Evolutionary conservation across 2,797 vertebrate species (phyloP).

Genomic region (Channa striata): DNA sequence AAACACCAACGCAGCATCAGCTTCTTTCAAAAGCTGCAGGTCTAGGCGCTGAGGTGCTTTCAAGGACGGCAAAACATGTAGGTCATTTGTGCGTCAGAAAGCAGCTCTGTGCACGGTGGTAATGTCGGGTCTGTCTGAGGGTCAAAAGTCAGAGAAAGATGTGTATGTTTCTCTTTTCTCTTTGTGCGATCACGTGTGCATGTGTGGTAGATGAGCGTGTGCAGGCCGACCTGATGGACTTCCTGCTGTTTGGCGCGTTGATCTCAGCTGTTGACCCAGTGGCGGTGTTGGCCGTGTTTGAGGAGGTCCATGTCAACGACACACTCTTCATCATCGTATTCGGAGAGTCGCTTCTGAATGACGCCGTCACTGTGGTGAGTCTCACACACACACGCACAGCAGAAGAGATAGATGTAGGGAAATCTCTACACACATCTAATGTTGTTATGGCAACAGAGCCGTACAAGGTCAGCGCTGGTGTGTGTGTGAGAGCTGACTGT

Average conservation of each 20-base stretch:
- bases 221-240: conserved; percentile 93
- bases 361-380: conserved; percentile 95
- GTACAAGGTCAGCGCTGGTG: conserved; percentile 16
- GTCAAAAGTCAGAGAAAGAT: no score
- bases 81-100: no score
- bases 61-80: no score
- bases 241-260: conserved; percentile 93
- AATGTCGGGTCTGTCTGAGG: no score
- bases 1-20: no score
- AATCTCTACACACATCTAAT: background rate
- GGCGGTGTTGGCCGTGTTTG: conserved; percentile 94
- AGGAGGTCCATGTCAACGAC: conserved; percentile 96
- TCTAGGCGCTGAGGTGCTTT: no score
- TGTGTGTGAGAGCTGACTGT: background rate
- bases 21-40: no score
- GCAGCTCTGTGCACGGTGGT: no score
- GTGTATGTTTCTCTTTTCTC: no score
- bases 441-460: conserved; percentile 30
- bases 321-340: conserved; percentile 97
- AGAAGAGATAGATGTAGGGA: background rate
- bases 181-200: background rate
- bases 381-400: conserved; percentile 18
- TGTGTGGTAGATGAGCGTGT: conserved; percentile 84
- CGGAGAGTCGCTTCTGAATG: conserved; percentile 95
- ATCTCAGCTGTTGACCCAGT: conserved; percentile 97